A percentile compares a stretch with the other conserved stretches of the same genome.
These are phyloP conservation scores for Aethes cnicana DNA, from an alignment of 2,888 invertebrate genomes.

Conservation along the genomic window DNA sequence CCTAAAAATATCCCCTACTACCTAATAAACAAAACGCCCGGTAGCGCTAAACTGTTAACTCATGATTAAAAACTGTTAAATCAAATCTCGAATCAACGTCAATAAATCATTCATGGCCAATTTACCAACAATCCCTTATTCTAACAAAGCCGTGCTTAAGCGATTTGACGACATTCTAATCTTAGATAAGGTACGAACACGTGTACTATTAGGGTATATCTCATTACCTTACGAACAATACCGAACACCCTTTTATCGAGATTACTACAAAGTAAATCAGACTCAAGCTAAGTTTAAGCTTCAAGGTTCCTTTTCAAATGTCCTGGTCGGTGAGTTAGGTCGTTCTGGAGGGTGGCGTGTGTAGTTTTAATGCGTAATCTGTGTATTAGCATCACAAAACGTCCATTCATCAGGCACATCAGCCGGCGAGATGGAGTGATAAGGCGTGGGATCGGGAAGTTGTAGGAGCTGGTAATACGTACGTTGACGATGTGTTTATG, in stretches of 20 bases:
- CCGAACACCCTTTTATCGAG: constrained; percentile 34
- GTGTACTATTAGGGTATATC: constrained; percentile 62
- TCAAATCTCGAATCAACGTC: constrained; percentile 36
- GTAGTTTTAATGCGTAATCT: constrained; percentile 50
- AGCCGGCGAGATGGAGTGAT: constrained; percentile 60
- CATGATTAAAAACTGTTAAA: constrained; percentile 22
- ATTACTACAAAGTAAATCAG: background rate
- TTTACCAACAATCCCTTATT: constrained; percentile 59
- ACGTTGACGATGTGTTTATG: too few species aligned
- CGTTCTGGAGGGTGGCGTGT: constrained; percentile 26
- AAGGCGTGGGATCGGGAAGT: constrained; percentile 36
- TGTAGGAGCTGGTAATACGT: constrained; percentile 47
- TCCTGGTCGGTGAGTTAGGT: background rate
- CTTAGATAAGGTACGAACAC: constrained; percentile 67
- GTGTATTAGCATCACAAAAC: constrained; percentile 74
- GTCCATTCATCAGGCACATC: constrained; percentile 77
- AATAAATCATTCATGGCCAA: constrained; percentile 75
- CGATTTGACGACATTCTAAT: constrained; percentile 53
- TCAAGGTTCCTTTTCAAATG: background rate
- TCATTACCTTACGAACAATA: constrained; percentile 48
- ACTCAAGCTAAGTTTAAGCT: background rate
- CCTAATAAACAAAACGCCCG: too few species aligned
- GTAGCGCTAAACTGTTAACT: constrained; percentile 5
- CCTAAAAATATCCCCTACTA: too few species aligned
- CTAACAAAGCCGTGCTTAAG: constrained; percentile 44